Evolutionary conservation across 2,113 vertebrate genomes (phyloP), one percentile per base, ranked within the genome.

Genomic region (Eolophus roseicapilla): DNA sequence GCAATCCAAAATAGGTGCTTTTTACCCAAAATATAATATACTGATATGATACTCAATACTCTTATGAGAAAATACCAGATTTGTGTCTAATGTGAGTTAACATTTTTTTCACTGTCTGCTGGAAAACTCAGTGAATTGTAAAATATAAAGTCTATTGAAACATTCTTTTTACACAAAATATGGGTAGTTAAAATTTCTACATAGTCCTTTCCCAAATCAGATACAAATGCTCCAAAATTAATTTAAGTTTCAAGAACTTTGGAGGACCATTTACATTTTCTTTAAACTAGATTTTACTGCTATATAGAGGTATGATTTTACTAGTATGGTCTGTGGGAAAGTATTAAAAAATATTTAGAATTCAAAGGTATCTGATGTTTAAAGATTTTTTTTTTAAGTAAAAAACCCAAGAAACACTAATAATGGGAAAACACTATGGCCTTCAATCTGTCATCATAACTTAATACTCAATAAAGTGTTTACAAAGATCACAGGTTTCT

Each of bases 1-100:
- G 11, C 28, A 73, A 77, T 39, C 3, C 1, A 53, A 83, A 76
- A 71, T 18, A 59, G 4, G 3, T 63, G 2, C 1, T 43, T 76
- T 64, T 77, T 57, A 33, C 1, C 3, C 3, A 7, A 44, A 43
- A 52, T 37, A 49, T 35, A 55, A 7, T 27, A 53, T 2, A 2
- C 0, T 0, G 6, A 11, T 57, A 29, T 11, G 47, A 52, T 29
- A 39, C 3, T 28, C 13, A 43, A 15, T 46, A 33, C 0, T 41
- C 75, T 78, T 75, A 35, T 44, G 13, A 59, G 20, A 82, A 79
- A 92, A 60, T 71, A 43, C 1, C 7, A 13, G 1, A 43, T 64
- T 52, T 65, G 1, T 76, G 17, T 41, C 5, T 8, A 59, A 10
- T 17, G 13, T 19, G 62, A 44, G 4, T 39, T 33, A 39, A 57